Evolutionary conservation across 2,888 invertebrate genomes (phyloP).

Genomic region (Nomada ferruginata): DNA sequence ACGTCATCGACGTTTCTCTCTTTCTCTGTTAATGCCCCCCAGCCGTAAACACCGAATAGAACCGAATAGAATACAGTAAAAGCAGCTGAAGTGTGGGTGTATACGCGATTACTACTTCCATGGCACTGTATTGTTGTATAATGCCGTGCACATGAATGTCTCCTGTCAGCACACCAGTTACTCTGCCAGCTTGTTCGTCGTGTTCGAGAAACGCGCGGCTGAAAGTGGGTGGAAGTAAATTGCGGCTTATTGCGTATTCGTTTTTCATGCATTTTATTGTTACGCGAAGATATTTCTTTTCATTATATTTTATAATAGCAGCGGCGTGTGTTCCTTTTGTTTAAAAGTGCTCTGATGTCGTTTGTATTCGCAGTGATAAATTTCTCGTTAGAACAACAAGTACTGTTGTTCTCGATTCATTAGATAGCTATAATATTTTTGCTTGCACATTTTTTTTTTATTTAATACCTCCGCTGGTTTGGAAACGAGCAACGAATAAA

Average conservation of each 20-base stretch:
- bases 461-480: too few species aligned
- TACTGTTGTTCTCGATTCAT: too few species aligned
- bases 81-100: conserved; percentile 71
- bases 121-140: conserved; percentile 41
- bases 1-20: conserved; percentile 55
- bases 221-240: conserved; percentile 18
- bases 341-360: too few species aligned
- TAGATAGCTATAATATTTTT: too few species aligned
- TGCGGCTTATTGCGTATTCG: neutral
- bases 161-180: conserved; percentile 30
- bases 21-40: conserved; percentile 77
- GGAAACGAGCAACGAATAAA: neutral
- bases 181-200: conserved; percentile 33
- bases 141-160: conserved; percentile 37
- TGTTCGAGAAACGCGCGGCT: conserved; percentile 31
- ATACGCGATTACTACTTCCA: conserved; percentile 61
- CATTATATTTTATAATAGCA: too few species aligned
- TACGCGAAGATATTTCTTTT: too few species aligned
- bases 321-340: too few species aligned
- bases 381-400: too few species aligned
- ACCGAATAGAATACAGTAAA: conserved; percentile 80
- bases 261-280: too few species aligned
- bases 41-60: conserved; percentile 81
- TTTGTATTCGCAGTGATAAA: too few species aligned
- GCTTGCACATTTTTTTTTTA: too few species aligned